Conservation (phyloP, 2,797 vertebrate genomes). For the Triplophysa bombifrons region DNA sequence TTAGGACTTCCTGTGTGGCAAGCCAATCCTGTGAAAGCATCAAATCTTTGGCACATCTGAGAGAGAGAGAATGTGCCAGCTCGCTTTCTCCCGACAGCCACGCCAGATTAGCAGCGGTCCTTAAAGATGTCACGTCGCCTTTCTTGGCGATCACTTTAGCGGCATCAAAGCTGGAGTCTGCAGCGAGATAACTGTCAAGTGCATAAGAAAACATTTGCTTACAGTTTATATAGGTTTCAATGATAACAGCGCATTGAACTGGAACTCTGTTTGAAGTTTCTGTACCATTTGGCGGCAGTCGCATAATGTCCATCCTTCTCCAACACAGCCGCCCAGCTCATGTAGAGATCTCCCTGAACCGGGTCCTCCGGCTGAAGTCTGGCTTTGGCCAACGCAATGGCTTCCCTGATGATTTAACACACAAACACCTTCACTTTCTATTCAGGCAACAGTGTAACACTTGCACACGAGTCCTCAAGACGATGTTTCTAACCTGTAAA, state of each 20-base stretch:
- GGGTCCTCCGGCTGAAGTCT: slow-evolving; percentile 86
- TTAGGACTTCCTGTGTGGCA: slow-evolving; percentile 82
- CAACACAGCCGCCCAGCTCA: slow-evolving; percentile 85
- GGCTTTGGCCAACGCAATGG: slow-evolving; percentile 88
- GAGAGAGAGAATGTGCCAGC: slow-evolving; percentile 82
- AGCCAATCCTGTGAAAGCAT: slow-evolving; percentile 84
- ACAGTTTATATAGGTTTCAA: not conserved
- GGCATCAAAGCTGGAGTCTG: slow-evolving; percentile 86
- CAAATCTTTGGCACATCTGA: slow-evolving; percentile 89
- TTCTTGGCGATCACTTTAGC: slow-evolving; percentile 92
- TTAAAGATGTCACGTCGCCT: slow-evolving; percentile 85
- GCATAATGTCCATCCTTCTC: slow-evolving; percentile 94
- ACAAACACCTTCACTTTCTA: not conserved
- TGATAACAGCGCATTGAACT: not conserved
- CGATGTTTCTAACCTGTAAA: slow-evolving; percentile 82
- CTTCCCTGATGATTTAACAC: slow-evolving; percentile 80
- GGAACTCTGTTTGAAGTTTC: too few species aligned
- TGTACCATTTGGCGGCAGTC: slow-evolving; percentile 91
- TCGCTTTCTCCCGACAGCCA: slow-evolving; percentile 79
- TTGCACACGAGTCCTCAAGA: too few species aligned
- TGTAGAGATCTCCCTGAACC: slow-evolving; percentile 85
- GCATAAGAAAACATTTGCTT: not conserved
- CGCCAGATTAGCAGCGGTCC: slow-evolving; percentile 82
- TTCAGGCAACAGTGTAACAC: not conserved
- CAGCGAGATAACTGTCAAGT: slow-evolving; percentile 83